Evolutionary conservation across 2,888 invertebrate species (phyloP).

Genomic region (Ormyrus nitidulus): DNA sequence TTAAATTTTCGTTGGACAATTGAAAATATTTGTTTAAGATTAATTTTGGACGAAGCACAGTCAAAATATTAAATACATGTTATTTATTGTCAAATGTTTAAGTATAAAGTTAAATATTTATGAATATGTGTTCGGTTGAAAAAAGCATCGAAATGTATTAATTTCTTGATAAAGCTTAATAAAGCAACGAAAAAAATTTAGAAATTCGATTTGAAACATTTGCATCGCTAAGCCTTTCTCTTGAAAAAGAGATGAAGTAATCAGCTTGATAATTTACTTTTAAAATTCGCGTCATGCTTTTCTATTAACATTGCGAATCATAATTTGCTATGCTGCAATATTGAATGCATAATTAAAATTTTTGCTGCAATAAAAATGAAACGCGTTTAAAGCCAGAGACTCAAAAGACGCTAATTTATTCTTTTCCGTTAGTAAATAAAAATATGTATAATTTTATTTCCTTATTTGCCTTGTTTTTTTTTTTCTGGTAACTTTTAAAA

Average conservation of each 20-base stretch:
- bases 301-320: constrained; percentile 10
- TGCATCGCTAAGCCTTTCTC: constrained; percentile 7
- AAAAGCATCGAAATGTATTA: no score
- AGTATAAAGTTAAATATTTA: neutral
- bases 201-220: constrained; percentile 4
- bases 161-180: no score
- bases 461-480: neutral
- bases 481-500: neutral
- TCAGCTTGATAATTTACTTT: constrained; percentile 33
- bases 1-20: no score
- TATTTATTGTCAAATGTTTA: neutral
- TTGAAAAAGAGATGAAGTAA: constrained; percentile 27
- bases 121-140: no score
- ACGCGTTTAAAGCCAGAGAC: neutral
- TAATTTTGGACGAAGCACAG: no score
- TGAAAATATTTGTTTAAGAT: no score
- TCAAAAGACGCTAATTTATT: neutral
- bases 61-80: neutral
- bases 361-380: constrained; percentile 4
- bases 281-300: constrained; percentile 21
- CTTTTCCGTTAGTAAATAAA: neutral
- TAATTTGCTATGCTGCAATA: no score
- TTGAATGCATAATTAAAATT: neutral
- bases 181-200: no score
- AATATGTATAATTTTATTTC: neutral